Base-by-base conservation (phyloP, 53 echinoderm and acorn worm genomes). In the Pentamera pediparva region DNA sequence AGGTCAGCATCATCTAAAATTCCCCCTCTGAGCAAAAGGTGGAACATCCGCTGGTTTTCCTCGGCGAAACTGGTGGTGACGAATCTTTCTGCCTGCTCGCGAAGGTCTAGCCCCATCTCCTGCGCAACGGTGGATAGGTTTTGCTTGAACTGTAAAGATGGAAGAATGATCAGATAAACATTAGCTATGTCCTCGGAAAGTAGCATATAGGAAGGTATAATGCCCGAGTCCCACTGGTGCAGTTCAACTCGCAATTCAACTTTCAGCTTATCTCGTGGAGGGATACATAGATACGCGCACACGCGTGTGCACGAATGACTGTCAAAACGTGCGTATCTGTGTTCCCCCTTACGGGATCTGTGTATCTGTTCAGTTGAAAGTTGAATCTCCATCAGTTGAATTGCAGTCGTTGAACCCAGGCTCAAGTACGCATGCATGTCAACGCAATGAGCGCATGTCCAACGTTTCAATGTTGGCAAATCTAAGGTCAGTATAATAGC, bases 11-110 rank as follows among this genome's bases (percentile, higher is more conserved):
- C 84, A 43, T 81, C 57, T 47, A 83, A 65, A n/a, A 89, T 75
- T 0, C 89, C 86, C 3, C 93, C 93, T 51, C 78, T 48, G 0
- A 89, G 36, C 30, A 86, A 56, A 28, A 92, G 72, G 59, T 78
- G 74, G 30, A 92, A 85, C 61, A 72, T 80, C 37, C 93, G 76
- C 43, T 70, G 53, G 30, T 52, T 78, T 25, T 34, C 29, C 0
- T 17, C 17, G 28, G 70, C 59, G 13, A 84, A 65, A 10, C 17
- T 20, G 12, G 20, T 25, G 35, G 35, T 34, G 34, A 35, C 34
- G 38, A 72, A 72, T n/a, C 1, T 12, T 54, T 53, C 52, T 8
- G 52, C 73, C 53, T 72, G 73, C 36, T 53, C 34, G 21, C 73
- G 35, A 50, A 72, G 55, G 22, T 72, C 73, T 35, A 72, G 32